phyloP scores from a whole-genome alignment of 2,797 vertebrate genomes.

The Limosa lapponica region DNA sequence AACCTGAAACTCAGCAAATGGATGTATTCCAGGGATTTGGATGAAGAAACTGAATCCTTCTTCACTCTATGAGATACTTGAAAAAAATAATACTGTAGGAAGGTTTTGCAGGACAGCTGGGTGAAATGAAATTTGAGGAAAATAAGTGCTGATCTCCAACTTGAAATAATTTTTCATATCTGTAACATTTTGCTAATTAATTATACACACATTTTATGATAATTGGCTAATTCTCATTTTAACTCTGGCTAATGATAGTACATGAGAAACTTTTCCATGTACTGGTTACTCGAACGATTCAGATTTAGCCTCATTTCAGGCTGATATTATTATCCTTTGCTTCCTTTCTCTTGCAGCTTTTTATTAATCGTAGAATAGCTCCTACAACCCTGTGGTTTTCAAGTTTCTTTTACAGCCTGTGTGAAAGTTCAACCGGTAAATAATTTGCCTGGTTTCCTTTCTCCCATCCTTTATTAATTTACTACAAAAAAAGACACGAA shows the following conservation, averaged over 20 bases:
- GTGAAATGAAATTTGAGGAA: not conserved
- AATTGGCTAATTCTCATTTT: not conserved
- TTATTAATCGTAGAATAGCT: not conserved
- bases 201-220: not conserved
- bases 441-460: not conserved
- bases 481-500: not conserved
- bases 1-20: not conserved
- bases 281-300: not conserved
- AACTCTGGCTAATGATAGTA: not conserved
- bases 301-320: not conserved
- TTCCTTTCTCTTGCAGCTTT: not conserved
- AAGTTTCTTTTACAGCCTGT: not conserved
- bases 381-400: not conserved
- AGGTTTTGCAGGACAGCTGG: not conserved
- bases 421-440: not conserved
- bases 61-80: not conserved
- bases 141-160: not conserved
- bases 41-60: not conserved
- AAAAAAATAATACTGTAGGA: not conserved
- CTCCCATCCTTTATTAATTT: not conserved
- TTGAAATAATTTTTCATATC: not conserved
- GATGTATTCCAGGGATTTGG: not conserved
- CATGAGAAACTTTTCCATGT: not conserved
- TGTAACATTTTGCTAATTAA: not conserved
- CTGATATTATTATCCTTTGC: not conserved